A percentile compares a stretch with the other conserved stretches of the same genome.
phyloP scores from a whole-genome alignment of 2,888 invertebrate genomes.

The Chrysina gloriosa region DNA sequence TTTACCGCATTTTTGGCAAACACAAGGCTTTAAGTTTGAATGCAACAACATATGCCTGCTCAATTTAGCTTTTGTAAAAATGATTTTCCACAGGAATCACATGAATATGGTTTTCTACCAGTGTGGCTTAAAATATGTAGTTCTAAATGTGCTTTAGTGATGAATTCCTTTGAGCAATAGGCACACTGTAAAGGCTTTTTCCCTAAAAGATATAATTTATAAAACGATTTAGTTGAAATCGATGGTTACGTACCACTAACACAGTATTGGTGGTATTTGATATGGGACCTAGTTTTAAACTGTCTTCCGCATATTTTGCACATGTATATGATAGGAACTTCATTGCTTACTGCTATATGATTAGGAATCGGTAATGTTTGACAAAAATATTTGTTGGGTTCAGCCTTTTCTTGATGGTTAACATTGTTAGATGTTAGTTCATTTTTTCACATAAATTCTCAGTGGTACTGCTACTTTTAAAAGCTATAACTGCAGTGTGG shows the following conservation, averaged over 20 bases:
- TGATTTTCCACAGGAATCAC: slow-evolving; percentile 73
- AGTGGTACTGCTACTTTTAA: slow-evolving; percentile 33
- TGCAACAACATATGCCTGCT: slow-evolving; percentile 78
- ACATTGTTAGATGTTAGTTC: not conserved
- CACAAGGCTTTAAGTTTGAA: slow-evolving; percentile 66
- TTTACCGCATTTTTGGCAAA: slow-evolving; percentile 72
- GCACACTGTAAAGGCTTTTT: slow-evolving; percentile 67
- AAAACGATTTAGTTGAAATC: not conserved
- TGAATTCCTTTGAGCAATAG: slow-evolving; percentile 72
- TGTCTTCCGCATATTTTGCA: slow-evolving; percentile 77
- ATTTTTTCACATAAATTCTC: slow-evolving; percentile 18
- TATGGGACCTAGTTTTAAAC: slow-evolving; percentile 76
- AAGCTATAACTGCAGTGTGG: slow-evolving; percentile 24
- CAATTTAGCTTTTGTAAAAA: slow-evolving; percentile 78
- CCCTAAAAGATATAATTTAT: slow-evolving; percentile 50
- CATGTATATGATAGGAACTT: slow-evolving; percentile 69
- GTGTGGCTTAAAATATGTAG: slow-evolving; percentile 78
- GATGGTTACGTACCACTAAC: slow-evolving; percentile 62
- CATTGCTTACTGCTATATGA: slow-evolving; percentile 61
- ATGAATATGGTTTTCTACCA: slow-evolving; percentile 71
- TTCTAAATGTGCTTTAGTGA: slow-evolving; percentile 77
- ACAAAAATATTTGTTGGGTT: slow-evolving; percentile 48
- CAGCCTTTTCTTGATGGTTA: not conserved
- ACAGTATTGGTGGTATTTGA: slow-evolving; percentile 75
- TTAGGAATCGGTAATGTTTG: slow-evolving; percentile 54